These are phyloP conservation scores for Phaetusa simplex DNA, from an alignment of 2,113 vertebrate genomes.

Conservation along the genomic window DNA sequence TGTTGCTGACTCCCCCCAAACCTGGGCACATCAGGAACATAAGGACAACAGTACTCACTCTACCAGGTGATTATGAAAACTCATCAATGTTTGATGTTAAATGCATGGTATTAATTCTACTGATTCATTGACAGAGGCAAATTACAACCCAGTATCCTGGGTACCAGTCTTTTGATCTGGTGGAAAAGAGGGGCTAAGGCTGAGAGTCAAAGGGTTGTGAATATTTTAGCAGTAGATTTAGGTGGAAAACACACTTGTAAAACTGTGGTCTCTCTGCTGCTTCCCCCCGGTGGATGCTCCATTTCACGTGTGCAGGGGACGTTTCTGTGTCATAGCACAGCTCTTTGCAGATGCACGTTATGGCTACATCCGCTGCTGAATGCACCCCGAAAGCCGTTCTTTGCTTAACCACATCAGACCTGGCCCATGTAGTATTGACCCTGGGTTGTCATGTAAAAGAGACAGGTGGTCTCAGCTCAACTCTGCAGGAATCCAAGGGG, in stretches of 20 bases:
- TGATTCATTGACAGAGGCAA: background rate
- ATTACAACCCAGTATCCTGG: background rate
- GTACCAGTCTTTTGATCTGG: background rate
- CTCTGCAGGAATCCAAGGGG: background rate
- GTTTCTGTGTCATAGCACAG: background rate
- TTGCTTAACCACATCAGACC: background rate
- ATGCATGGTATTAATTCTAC: background rate
- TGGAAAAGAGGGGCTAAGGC: background rate
- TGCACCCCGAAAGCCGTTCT: background rate
- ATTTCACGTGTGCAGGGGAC: background rate
- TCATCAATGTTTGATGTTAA: background rate
- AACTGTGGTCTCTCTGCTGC: background rate
- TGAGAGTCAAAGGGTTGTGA: background rate
- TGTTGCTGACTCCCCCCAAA: background rate
- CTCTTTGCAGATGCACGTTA: background rate
- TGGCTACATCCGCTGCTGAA: background rate
- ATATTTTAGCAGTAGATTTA: background rate
- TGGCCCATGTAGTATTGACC: background rate
- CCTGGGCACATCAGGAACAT: background rate
- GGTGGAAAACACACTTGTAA: background rate
- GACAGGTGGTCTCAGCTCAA: background rate
- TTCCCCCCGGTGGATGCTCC: accelerated
- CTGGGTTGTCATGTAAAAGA: accelerated
- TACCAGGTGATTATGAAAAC: background rate
- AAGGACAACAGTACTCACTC: background rate